These are phyloP conservation scores for Unio pictorum DNA, from an alignment of 2,888 invertebrate genomes.

Conservation along the genomic window DNA sequence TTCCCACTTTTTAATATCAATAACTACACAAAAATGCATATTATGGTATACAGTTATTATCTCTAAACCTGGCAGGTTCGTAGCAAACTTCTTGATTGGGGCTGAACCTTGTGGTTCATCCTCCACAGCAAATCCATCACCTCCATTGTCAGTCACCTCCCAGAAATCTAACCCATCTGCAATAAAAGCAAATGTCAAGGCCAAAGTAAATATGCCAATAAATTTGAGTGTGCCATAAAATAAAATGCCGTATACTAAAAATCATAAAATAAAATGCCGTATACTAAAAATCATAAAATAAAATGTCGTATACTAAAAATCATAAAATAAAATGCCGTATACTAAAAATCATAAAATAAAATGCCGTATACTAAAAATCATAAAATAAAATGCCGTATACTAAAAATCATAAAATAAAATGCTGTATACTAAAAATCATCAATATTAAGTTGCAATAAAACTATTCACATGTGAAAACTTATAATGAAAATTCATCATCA, in stretches of 20 bases:
- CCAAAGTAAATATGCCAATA: neutral
- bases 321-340: neutral
- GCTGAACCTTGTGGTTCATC: constrained; percentile 72
- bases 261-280: too few relatives aligned
- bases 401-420: neutral
- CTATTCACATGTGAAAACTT: too few relatives aligned
- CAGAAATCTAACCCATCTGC: constrained; percentile 26
- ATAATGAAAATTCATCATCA: too few relatives aligned
- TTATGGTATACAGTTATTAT: too few relatives aligned
- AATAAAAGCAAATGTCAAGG: neutral
- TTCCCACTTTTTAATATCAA: too few relatives aligned
- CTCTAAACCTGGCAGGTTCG: constrained; percentile 1
- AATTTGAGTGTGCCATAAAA: neutral
- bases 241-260: neutral
- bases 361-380: neutral
- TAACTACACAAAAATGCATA: too few relatives aligned
- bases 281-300: too few relatives aligned
- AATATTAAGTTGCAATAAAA: too few relatives aligned
- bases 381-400: too few relatives aligned
- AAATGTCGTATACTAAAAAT: too few relatives aligned
- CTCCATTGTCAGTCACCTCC: constrained; percentile 25
- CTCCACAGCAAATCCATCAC: constrained; percentile 33
- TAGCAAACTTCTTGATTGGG: constrained; percentile 23
- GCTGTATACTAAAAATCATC: too few relatives aligned
- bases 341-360: neutral